Evolutionary conservation across 2,888 invertebrate species (phyloP).

Genomic region (Dexiosoma caninum): DNA sequence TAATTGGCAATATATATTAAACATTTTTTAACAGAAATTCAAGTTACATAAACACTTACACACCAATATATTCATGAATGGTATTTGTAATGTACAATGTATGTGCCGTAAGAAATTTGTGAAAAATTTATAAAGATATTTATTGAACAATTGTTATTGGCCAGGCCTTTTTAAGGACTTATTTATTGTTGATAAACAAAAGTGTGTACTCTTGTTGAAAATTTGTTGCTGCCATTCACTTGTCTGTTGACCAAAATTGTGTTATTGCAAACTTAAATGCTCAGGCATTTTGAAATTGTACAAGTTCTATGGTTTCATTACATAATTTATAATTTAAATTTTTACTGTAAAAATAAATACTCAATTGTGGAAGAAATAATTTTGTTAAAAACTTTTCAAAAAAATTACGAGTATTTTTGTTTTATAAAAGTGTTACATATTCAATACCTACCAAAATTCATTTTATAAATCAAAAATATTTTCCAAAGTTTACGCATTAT

Average conservation of each 20-base stretch:
- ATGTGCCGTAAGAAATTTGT: conserved; percentile 19
- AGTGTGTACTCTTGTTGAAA: neutral
- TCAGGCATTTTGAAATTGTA: conserved; percentile 18
- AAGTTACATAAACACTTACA: neutral
- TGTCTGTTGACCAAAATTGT: neutral
- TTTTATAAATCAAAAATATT: no score
- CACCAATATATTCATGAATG: no score
- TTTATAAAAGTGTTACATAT: neutral
- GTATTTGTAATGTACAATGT: neutral
- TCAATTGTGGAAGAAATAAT: no score
- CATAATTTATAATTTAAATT: neutral
- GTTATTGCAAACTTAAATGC: conserved; percentile 9
- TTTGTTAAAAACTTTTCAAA: no score
- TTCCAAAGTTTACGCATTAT: no score
- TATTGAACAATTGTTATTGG: neutral
- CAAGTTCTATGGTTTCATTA: neutral
- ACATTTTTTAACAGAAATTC: neutral
- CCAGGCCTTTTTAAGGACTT: neutral
- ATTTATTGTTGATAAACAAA: neutral
- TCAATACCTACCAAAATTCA: no score
- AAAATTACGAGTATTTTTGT: no score
- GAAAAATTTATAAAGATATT: neutral
- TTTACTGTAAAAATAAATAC: no score
- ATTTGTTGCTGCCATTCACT: neutral
- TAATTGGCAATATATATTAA: conserved; percentile 33